Base-by-base conservation (phyloP, 2,888 invertebrate genomes). In the Micoletzkya japonica region DNA sequence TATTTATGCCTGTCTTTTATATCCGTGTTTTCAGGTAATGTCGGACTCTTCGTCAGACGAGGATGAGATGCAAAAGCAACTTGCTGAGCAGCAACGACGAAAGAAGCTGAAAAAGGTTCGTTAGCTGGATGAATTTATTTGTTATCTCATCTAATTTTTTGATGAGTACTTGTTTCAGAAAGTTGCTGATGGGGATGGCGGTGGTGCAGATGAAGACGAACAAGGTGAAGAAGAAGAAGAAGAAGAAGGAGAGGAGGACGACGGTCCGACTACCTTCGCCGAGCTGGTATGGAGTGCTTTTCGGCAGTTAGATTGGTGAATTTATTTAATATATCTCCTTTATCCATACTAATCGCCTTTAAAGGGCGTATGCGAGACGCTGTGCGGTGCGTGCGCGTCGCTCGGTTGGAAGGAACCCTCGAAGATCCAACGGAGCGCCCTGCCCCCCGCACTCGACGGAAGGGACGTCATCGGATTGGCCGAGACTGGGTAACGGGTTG, bases 371-470 rank as follows among this genome's bases (percentile, higher is more conserved):
- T 91, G 92, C 7, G 96, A 95, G 78, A 91, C 91, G 0, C 87
- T 98, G 49, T 93, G 93, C 83, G 92, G 93, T 87, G 93, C 96
- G 0, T 96, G 96, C 86, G 90, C 90, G 78, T 91, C 92, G 76
- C 88, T 98, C 74, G 94, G 95, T 89, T 98, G 98, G 98, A 92
- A 91, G 84, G 87, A 88, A 32, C 98, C 98, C 0, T 92, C 96
- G 0, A 94, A 93, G 88, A 97, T 98, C 82, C 98, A 98, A 86
- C 90, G 89, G 73, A 95, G 97, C 88, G 90, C 97, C 0, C 92
- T 98, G 81, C 97, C 97, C 0, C 87, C 94, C 1, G 93, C 95
- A 0, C 86, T 98, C 50, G 89, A 90, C 81, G 95, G 95, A 80
- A 92, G 91, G 71, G 92, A 93, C 86, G 88, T 92, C 1, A 91